Base-by-base conservation (phyloP, 2,113 vertebrate species). In the Hippocampus abdominalis region DNA sequence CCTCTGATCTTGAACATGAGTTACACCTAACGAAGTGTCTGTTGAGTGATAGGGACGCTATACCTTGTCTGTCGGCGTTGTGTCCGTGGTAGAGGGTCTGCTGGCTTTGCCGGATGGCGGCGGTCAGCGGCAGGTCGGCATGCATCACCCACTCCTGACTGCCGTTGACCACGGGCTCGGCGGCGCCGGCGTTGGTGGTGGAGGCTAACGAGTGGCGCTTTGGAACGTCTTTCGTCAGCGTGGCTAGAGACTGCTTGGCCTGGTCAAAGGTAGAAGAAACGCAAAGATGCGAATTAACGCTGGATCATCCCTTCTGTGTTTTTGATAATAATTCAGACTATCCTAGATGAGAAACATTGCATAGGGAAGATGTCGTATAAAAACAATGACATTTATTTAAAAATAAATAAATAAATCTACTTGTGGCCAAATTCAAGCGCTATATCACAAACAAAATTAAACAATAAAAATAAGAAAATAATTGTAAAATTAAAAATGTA, bases 111-210 rank as follows among this genome's bases (percentile, higher is more conserved):
- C 97, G 93, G 89, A 98, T 98, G 90, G 97, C 97, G 0, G 97
- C 97, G 0, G 97, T 99, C 80, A 99, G 95, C 0, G 97, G 97
- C 70, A 98, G 94, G 90, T 99, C 97, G 0, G 95, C 94, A 75
- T 99, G 96, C 91, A 96, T 95, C 90, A 98, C 97, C 97, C 97
- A 99, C 90, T 99, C 97, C 93, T 99, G 97, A 87, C 95, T 99
- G 87, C 97, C 97, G 0, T 99, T 99, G 76, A 99, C 90, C 89
- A 99, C 93, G 0, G 96, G 94, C 89, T 99, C 97, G 0, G 15
- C 16, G 27, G 27, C 27, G 57, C 57, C 57, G 27, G 57, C 57
- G 57, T 60, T 60, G 57, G 93, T 91, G 0, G 96, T 94, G 95
- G 97, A 95, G 85, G 95, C 95, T 72, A 99, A 66, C 0, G 97